phyloP scores from a whole-genome alignment of 2,797 vertebrate species.

The Mormyrops attenuatus region DNA sequence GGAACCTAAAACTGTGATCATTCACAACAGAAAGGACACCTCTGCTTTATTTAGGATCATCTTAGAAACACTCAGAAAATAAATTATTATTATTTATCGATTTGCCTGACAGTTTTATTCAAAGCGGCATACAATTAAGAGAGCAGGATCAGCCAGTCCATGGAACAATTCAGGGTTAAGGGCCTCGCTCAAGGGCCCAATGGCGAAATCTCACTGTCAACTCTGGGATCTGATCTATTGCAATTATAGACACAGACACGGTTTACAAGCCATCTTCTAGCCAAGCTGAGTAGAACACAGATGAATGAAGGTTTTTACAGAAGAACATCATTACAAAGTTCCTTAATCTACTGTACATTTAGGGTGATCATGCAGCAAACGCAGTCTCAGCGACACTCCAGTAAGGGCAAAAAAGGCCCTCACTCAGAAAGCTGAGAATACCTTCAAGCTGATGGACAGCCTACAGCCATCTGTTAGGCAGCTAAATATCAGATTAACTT shows the following conservation, averaged over 20 bases:
- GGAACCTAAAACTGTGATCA: not conserved
- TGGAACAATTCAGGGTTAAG: not conserved
- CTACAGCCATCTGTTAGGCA: not conserved
- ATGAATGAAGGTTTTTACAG: not conserved
- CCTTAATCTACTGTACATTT: not conserved
- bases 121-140: not conserved
- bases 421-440: not conserved
- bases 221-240: not conserved
- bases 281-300: not conserved
- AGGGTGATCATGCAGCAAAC: not conserved
- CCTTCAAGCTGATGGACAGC: not conserved
- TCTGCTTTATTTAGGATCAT: not conserved
- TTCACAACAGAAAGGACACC: not conserved
- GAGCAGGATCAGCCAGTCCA: not conserved
- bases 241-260: not conserved
- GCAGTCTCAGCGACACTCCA: not conserved
- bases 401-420: not conserved
- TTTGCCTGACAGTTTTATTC: not conserved
- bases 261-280: not conserved
- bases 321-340: not conserved
- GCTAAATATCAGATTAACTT: conserved; percentile 2
- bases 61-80: not conserved
- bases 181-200: not conserved
- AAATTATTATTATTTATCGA: not conserved
- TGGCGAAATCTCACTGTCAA: not conserved